These are phyloP conservation scores for Sesia bembeciformis DNA, from an alignment of 2,888 invertebrate genomes.

Conservation along the genomic window DNA sequence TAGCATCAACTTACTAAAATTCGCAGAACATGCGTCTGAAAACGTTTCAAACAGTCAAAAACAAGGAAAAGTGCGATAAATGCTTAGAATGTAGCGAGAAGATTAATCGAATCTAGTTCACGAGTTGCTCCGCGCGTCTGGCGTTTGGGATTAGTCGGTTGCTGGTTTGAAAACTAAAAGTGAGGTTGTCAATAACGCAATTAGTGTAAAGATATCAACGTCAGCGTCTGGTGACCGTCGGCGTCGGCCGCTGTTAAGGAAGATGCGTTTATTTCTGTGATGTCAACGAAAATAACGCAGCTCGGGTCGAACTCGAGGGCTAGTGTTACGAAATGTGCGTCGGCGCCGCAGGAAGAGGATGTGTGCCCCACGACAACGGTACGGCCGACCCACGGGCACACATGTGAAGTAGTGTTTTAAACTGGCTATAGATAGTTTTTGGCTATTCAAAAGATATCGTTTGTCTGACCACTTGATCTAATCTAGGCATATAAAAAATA, in stretches of 20 bases:
- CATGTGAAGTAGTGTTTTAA: neutral
- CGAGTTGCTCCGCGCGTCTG: neutral
- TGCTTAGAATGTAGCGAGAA: no score
- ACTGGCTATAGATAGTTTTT: no score
- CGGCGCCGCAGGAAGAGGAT: constrained; percentile 58
- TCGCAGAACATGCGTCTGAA: no score
- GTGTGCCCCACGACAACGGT: constrained; percentile 27
- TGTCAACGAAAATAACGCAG: constrained; percentile 69
- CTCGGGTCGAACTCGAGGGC: constrained; percentile 32
- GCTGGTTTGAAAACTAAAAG: constrained; percentile 2
- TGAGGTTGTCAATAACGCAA: constrained; percentile 58
- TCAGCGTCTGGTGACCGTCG: constrained; percentile 51
- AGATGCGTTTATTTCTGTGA: constrained; percentile 67
- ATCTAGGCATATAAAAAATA: no score
- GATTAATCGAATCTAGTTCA: no score
- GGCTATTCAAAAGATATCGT: no score
- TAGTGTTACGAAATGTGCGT: constrained; percentile 57
- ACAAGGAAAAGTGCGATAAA: no score
- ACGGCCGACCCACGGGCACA: constrained; percentile 1
- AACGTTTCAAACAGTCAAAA: no score
- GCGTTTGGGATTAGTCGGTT: neutral
- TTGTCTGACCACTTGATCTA: no score
- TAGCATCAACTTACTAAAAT: no score
- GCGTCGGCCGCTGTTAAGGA: constrained; percentile 44
- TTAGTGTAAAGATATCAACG: constrained; percentile 70